Base-by-base conservation (phyloP, 2,113 vertebrate genomes). In the Hippocampus comes region DNA sequence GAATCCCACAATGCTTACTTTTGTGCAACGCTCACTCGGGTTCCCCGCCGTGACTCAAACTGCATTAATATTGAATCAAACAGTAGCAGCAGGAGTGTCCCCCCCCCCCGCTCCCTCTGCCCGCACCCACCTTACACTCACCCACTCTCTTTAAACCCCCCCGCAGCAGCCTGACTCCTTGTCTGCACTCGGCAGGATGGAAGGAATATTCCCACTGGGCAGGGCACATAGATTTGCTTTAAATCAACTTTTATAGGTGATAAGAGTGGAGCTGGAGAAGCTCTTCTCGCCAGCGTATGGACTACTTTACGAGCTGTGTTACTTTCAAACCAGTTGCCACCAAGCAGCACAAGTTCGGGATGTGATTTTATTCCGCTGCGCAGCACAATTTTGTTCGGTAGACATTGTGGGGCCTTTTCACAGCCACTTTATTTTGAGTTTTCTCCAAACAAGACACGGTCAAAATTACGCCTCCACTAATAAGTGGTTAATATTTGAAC, bases 21-120 rank as follows among this genome's bases (percentile, higher is more conserved):
- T 90, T 91, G 85, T 89, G 89, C 82, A 90, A 87, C 84, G 89
- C 90, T 90, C 90, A 84, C 89, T 88, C 87, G 78, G 88, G 88
- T 48, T 88, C 86, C 91, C 89, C 86, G 90, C 84, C 87, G 90
- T 75, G 89, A 91, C 87, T 87, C 89, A 90, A 93, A 93, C 92
- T 91, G 86, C 91, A 93, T 93, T 93, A 93, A 93, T 93, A 93
- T 93, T 93, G 91, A 93, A 93, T 93, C 91, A 93, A 93, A 93
- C 91, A 90, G 90, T 86, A 90, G 90, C 86, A 89, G 90, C 87
- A 91, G 85, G 89, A 88, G 87, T 86, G 81, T 88, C 87, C 87
- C 89, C 79, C 75, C 34, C 78, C 60, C 46, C 71, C 77, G 65
- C 30, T 12, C 2, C 23, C 41, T 17, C 2, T 66, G 14, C 53